These are phyloP conservation scores for Sula dactylatra DNA, from an alignment of 2,113 vertebrate genomes.

Conservation along the genomic window DNA sequence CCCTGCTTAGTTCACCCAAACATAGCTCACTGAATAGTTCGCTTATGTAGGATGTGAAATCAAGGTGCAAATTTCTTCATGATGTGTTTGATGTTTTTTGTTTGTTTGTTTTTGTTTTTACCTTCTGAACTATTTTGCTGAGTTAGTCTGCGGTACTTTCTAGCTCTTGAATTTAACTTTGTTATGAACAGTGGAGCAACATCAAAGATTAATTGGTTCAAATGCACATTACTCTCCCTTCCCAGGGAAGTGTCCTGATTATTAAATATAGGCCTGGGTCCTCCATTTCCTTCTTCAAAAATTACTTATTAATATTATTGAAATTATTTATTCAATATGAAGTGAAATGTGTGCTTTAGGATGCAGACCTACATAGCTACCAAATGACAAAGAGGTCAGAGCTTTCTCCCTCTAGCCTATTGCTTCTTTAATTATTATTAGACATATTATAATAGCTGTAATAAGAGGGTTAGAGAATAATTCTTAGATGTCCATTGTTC, in stretches of 20 bases:
- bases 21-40: not conserved
- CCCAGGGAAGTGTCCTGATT: not conserved
- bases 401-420: not conserved
- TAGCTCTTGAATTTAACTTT: not conserved
- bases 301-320: not conserved
- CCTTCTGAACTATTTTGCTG: not conserved
- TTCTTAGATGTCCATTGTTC: not conserved
- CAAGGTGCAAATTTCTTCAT: not conserved
- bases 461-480: not conserved
- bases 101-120: not conserved
- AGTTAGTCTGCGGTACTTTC: not conserved
- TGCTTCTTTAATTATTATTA: not conserved
- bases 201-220: conserved; percentile 3
- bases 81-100: not conserved
- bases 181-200: not conserved
- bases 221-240: not conserved
- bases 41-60: not conserved
- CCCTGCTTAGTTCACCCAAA: not conserved
- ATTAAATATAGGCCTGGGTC: not conserved
- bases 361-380: not conserved
- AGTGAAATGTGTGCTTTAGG: not conserved
- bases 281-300: not conserved
- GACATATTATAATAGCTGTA: not conserved
- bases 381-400: not conserved
- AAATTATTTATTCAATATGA: conserved; percentile 24